Conservation (phyloP, 2,797 vertebrate genomes). For the Limnodromus scolopaceus region DNA sequence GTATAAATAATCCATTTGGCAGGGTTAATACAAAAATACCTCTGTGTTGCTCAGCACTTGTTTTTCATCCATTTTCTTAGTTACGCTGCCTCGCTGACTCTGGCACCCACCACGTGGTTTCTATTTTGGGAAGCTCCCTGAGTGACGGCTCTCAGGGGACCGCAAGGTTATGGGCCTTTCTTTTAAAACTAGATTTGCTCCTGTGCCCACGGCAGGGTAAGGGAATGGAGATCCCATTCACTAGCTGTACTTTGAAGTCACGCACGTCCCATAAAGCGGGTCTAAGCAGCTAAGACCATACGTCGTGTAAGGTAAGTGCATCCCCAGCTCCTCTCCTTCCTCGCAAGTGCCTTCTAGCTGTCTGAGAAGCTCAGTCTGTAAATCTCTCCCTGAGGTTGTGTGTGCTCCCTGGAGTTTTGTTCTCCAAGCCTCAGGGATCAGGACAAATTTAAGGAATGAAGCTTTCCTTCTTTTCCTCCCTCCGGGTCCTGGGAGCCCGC, state of each 20-base stretch:
- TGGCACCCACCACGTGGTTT: neutral
- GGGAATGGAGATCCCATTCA: neutral
- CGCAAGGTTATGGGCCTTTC: neutral
- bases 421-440: neutral
- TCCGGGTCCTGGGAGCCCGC: neutral
- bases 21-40: conserved; percentile 36
- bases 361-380: neutral
- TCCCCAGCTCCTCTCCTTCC: neutral
- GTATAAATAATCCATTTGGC: conserved; percentile 61
- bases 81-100: neutral
- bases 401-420: neutral
- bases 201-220: neutral
- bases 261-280: neutral
- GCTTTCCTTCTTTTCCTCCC: neutral
- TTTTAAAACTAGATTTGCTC: neutral
- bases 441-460: neutral
- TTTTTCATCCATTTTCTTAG: conserved; percentile 50
- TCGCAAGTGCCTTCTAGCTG: neutral
- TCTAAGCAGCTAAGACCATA: neutral
- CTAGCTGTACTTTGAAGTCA: neutral
- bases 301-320: neutral
- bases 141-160: neutral
- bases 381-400: neutral
- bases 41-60: conserved; percentile 43
- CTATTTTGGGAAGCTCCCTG: conserved; percentile 8